Evolutionary conservation across 2,888 invertebrate genomes (phyloP).

Genomic region (Drosophila melanosoma): DNA sequence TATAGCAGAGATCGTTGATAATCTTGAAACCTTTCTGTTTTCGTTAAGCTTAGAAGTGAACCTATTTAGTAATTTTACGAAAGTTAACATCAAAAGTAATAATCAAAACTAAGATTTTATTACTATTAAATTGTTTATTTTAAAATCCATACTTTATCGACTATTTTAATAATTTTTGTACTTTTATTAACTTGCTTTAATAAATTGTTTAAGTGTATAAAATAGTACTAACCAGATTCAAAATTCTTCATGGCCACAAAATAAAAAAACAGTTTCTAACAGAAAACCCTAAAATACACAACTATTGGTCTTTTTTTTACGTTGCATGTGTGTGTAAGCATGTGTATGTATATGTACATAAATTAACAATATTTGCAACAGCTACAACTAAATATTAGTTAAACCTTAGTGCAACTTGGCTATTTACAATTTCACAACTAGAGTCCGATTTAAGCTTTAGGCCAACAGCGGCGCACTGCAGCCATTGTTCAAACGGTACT

Average conservation of each 20-base stretch:
- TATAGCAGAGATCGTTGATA: background rate
- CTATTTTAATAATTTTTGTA: conserved; percentile 19
- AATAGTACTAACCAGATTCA: conserved; percentile 40
- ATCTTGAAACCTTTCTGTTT: background rate
- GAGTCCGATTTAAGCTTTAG: conserved; percentile 25
- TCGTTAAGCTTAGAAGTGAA: background rate
- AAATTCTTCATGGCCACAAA: conserved; percentile 40
- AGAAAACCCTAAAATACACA: conserved; percentile 35
- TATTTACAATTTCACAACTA: conserved; percentile 58
- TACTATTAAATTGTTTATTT: background rate
- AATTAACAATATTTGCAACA: conserved; percentile 71
- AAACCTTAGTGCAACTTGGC: conserved; percentile 58
- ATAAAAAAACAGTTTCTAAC: conserved; percentile 34
- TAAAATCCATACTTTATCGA: background rate
- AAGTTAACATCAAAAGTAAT: background rate
- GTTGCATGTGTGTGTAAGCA: conserved; percentile 15
- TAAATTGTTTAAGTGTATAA: conserved; percentile 30
- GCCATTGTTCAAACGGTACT: conserved; percentile 81
- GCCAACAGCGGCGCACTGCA: conserved; percentile 73
- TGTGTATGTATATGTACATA: conserved; percentile 49
- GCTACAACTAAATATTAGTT: conserved; percentile 78
- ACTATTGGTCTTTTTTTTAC: background rate
- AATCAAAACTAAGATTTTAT: no score
- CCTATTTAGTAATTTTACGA: background rate
- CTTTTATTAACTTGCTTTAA: conserved; percentile 34